Evolutionary conservation across 1,140 invertebrate species (phyloP).

Genomic region (Cardiocondyla obscurior): DNA sequence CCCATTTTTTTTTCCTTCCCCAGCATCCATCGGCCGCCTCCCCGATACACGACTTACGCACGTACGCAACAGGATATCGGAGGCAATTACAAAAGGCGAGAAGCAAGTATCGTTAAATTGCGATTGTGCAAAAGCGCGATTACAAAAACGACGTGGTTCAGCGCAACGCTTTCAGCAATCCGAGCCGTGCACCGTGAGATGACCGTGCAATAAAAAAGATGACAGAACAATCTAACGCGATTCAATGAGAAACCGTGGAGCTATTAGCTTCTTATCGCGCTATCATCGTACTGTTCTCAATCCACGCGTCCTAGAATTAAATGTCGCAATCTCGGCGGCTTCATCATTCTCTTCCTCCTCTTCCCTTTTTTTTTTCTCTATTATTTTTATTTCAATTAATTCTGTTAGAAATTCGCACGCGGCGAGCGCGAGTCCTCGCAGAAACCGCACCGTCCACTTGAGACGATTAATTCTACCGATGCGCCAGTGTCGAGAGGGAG

Average conservation of each 20-base stretch:
- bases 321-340: neutral
- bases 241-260: neutral
- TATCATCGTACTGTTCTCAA: neutral
- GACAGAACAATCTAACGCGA: neutral
- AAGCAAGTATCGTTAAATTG: conserved; percentile 50
- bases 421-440: too few relatives aligned
- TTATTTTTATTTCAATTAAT: too few relatives aligned
- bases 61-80: conserved; percentile 49
- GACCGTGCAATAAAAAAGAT: neutral
- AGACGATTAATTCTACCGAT: neutral
- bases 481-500: neutral
- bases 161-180: neutral
- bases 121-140: conserved; percentile 44
- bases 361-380: too few relatives aligned
- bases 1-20: conserved; percentile 61
- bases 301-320: neutral
- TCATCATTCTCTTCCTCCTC: neutral
- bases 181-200: neutral
- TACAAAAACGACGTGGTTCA: conserved; percentile 24
- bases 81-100: conserved; percentile 33
- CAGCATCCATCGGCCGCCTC: conserved; percentile 21
- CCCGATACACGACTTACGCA: conserved; percentile 18
- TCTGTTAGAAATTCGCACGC: neutral
- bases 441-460: neutral
- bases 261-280: neutral